These are phyloP conservation scores for Leptestheria dahalacensis DNA, from an alignment of 1,140 invertebrate species.

Conservation along the genomic window DNA sequence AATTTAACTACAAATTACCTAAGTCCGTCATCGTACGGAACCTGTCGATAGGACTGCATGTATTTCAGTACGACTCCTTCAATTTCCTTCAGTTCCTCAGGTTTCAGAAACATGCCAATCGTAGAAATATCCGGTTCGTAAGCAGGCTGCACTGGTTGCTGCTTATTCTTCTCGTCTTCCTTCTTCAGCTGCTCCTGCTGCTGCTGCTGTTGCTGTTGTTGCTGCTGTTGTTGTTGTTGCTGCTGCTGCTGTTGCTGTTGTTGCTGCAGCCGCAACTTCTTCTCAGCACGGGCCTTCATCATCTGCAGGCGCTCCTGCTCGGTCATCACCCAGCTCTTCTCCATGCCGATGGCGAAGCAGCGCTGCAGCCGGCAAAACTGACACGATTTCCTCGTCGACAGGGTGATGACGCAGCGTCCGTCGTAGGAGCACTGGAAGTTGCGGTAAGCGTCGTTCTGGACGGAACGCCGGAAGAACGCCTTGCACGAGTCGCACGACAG, in stretches of 20 bases:
- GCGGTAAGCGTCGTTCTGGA: constrained; percentile 26
- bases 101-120: constrained; percentile 21
- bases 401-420: constrained; percentile 25
- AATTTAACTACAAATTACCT: too few species aligned
- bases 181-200: background rate
- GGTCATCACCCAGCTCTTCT: constrained; percentile 33
- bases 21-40: constrained; percentile 18
- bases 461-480: constrained; percentile 30
- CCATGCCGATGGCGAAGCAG: constrained; percentile 32
- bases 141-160: constrained; percentile 1
- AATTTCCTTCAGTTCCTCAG: constrained; percentile 18
- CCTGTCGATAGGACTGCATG: constrained; percentile 18
- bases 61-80: constrained; percentile 19
- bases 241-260: constrained; percentile 4
- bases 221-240: constrained; percentile 10
- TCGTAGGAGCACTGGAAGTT: constrained; percentile 28
- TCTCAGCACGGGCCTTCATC: constrained; percentile 25
- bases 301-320: constrained; percentile 29
- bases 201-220: constrained; percentile 3
- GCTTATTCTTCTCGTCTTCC: background rate
- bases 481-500: constrained; percentile 30
- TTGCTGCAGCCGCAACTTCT: constrained; percentile 15
- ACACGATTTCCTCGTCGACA: constrained; percentile 24
- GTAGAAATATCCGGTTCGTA: constrained; percentile 16
- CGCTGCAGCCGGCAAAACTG: constrained; percentile 30